Base-by-base conservation (phyloP, 1,140 invertebrate species). In the Drosophila busckii region DNA sequence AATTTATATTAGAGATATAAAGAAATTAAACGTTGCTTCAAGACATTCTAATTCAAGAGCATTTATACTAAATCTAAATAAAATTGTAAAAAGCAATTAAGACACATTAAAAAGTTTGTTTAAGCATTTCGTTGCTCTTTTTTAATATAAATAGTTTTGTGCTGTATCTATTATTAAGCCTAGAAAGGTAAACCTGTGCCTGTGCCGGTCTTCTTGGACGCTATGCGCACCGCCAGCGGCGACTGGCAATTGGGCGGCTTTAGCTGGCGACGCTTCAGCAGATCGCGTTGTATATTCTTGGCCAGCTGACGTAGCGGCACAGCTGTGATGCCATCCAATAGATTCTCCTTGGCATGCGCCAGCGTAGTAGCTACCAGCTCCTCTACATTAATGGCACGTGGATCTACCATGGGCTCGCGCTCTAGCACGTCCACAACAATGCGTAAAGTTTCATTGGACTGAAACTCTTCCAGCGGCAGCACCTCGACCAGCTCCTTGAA, bases 401-500 rank as follows among this genome's bases (percentile, higher is more conserved):
- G 70, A 64, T 85, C 78, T 0, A 67, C 42, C 61, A 83, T 62
- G 4, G 75, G 49, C 25, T 86, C 84, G 12, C 73, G 73, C 12
- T 68, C 75, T 1, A 86, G 45, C 2, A 80, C 32, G 13, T 85
- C 65, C 4, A 75, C 63, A 16, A 86, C 53, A 8, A 83, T 69
- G 26, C 66, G 76, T 2, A 70, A 4, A 0, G 67, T 69, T 5
- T 84, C 70, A 0, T 82, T 70, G 2, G 70, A 58, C 15, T 70
- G 64, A 26, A 87, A 84, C 17, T 87, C 85, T 5, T 85, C 85
- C 28, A 87, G 10, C 0, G 85, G 78, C 35, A 87, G 25, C 3
- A 87, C 70, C 25, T 87, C 85, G 8, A 87, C 63, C 4, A 87
- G 42, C 28, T 85, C 71, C 32, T 76, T 84, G 23, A 87, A 87